Evolutionary conservation across 2,888 invertebrate species (phyloP), one percentile per base, ranked within the genome.

Genomic region (Cantharis rufa): DNA sequence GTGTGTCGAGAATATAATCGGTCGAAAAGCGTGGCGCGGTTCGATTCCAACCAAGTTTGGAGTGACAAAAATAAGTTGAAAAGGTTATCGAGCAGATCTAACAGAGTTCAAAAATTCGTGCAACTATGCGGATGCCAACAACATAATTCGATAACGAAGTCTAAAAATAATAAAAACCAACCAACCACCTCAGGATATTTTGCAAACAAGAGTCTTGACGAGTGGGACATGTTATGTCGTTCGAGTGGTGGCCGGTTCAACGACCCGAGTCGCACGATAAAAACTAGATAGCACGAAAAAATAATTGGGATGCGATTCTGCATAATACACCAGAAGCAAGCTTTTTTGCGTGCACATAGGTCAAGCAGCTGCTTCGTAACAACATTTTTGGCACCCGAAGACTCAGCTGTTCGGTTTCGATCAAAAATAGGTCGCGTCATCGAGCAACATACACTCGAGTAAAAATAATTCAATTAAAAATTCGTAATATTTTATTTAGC

Each of bases 401-500:
- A 9, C 18, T 18, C 21, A 11, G 64, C 13, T 24, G 64, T n/a
- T 21, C 24, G n/a, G 21, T 66, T 66, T 66, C n/a, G 9, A 21
- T 21, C n/a, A 66, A 21, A 66, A 66, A 66, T 66, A 24, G 64
- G 64, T 66, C 64, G 24, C 9, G 24, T 66, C 64, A 15, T n/a
- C 48, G n/a, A 48, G n/a, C 48, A 48, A 48, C 48, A 48, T n/a
- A n/a, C 48, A 48, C n/a, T 32, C 11, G 71, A 5, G 64, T 10
- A 64, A 71, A 68, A 72, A 69, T 68, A 48, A 68, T 61, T 68
- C 62, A 62, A 66, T 72, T 48, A 68, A 68, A 72, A 72, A 32
- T 21, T 16, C 32, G 62, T 32, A 62, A 70, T 28, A 69, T 68
- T 62, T 72, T 70, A 32, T 32, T 13, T 32, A 32, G 32, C 32